Evolutionary conservation across 2,888 invertebrate species (phyloP).

Genomic region (Stictocephala bisonia): DNA sequence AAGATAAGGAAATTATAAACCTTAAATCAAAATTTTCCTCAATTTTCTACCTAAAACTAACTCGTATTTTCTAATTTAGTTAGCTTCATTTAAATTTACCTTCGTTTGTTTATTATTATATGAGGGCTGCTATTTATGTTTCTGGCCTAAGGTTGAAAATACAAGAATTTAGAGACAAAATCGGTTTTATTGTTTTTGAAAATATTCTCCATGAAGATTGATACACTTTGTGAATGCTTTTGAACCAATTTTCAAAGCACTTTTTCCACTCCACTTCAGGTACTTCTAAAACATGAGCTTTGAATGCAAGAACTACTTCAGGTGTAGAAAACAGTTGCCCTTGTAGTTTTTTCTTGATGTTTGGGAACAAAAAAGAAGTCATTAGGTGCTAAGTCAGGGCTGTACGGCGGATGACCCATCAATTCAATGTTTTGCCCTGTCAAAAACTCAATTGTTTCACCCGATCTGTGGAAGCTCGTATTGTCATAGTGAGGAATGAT

Average conservation of each 20-base stretch:
- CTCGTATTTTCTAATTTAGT: too few species aligned
- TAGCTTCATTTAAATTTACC: too few species aligned
- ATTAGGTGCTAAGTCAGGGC: constrained; percentile 33
- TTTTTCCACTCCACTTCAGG: constrained; percentile 8
- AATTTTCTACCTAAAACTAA: too few species aligned
- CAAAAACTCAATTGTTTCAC: constrained; percentile 25
- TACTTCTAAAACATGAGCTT: constrained; percentile 12
- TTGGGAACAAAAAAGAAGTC: too few species aligned
- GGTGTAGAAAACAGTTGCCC: constrained; percentile 28
- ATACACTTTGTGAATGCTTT: constrained; percentile 28
- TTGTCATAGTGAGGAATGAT: constrained; percentile 27
- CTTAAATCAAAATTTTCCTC: too few species aligned
- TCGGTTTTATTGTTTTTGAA: constrained; percentile 42
- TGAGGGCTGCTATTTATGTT: constrained; percentile 15
- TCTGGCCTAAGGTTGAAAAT: constrained; percentile 18
- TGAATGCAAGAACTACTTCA: constrained; percentile 24
- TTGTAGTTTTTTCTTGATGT: constrained; percentile 12
- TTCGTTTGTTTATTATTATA: too few species aligned
- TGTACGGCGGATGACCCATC: constrained; percentile 20
- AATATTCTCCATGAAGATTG: constrained; percentile 30
- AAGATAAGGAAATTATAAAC: too few species aligned
- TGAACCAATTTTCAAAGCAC: constrained; percentile 5
- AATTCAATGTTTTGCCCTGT: neutral
- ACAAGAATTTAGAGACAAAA: constrained; percentile 18
- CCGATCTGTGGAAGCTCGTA: neutral